Evolutionary conservation across 2,797 vertebrate species (phyloP), one percentile per base, ranked within the genome.

Genomic region (Molothrus aeneus): DNA sequence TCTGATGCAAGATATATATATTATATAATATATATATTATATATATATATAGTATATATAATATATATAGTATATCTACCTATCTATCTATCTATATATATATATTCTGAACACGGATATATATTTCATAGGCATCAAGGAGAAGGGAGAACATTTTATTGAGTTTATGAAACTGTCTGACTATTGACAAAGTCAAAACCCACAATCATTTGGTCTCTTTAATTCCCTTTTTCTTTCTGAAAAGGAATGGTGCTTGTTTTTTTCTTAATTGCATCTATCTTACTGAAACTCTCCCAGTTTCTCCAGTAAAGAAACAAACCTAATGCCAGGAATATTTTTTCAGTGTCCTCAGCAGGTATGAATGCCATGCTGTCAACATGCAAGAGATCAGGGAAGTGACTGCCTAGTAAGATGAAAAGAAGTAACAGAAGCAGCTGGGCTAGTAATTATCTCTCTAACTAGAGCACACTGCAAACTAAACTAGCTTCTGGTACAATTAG

Each of bases 241-340:
- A 95, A 83, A 69, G 38, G 31, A 32, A 85, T 6, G 19, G 6
- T 86, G 8, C 17, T 84, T 92, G 8, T 13, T 95, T 94, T 94
- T 93, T 90, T 66, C 38, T 29, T 38, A 88, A 68, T 72, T 78
- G 10, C 25, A 78, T 21, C 25, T 70, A 51, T 40, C 89, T 86
- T 80, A 17, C 45, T 93, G 78, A 91, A 47, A 79, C 7, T 74
- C 36, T 78, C 47, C 18, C 59, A 36, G 18, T 78, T 93, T 74
- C 57, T 80, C 34, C 73, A 92, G 45, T 85, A 78, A 94, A 95
- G 74, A 93, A 90, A 75, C 0, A 4, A 69, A 68, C 45, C 25
- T 69, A 78, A 68, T 78, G 54, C 79, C 70, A 89, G 34, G 38
- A 96, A 80, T 65, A 90, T 95, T 95, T 94, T 90, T 29, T 92